Percentiles rank a stretch among this genome's conserved stretches.
Evolutionary conservation across 2,113 vertebrate genomes (phyloP).

Genomic region (Sardina pilchardus): DNA sequence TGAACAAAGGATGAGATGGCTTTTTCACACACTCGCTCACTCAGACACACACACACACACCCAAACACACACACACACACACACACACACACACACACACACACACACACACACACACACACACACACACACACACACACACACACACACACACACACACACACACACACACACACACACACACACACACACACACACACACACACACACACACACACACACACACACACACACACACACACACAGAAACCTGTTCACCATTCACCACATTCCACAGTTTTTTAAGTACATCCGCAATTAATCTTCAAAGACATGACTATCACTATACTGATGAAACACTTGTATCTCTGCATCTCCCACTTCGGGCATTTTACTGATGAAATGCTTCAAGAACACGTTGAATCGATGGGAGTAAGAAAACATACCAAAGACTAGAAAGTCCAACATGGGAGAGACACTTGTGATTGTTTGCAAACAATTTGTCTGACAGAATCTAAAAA

Average conservation of each 20-base stretch:
- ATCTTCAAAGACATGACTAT: background rate
- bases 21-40: background rate
- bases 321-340: background rate
- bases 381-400: background rate
- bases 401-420: too few relatives aligned
- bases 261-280: background rate
- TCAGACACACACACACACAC: background rate
- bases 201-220: background rate
- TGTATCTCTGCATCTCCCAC: background rate
- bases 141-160: background rate
- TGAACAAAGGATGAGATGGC: background rate
- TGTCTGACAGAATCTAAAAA: background rate
- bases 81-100: background rate
- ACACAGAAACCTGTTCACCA: background rate
- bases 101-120: background rate
- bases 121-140: background rate
- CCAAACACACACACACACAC: background rate
- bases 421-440: too few relatives aligned
- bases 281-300: background rate
- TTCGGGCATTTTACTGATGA: background rate
- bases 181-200: background rate
- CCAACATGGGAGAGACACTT: background rate
- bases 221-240: background rate
- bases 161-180: background rate
- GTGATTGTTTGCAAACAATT: background rate